phyloP scores from a whole-genome alignment of 2,113 vertebrate genomes.

The Atlantisia rogersi region DNA sequence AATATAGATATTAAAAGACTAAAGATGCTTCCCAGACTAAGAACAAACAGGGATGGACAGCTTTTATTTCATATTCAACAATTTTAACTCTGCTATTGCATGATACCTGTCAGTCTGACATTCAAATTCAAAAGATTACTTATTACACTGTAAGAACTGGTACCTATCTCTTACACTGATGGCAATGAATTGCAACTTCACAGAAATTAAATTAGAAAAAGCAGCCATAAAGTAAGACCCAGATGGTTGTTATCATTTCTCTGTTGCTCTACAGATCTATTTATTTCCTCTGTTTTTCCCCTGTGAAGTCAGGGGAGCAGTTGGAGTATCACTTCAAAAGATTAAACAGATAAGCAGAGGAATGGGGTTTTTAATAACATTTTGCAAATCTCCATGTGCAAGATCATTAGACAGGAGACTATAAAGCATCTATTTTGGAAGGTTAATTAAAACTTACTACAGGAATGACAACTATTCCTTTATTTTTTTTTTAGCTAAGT shows the following conservation, averaged over 20 bases:
- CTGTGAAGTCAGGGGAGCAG: neutral
- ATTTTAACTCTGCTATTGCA: neutral
- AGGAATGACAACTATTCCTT: neutral
- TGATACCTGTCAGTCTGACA: neutral
- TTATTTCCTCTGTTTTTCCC: neutral
- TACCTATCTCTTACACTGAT: neutral
- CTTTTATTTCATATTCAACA: neutral
- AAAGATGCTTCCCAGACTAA: neutral
- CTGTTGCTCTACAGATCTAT: neutral
- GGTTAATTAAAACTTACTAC: neutral
- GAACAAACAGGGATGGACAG: neutral
- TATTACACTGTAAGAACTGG: neutral
- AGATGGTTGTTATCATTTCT: neutral
- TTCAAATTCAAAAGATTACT: neutral
- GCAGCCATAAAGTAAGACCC: neutral
- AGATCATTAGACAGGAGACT: neutral
- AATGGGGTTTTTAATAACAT: fast-evolving
- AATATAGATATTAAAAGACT: neutral
- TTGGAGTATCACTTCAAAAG: neutral
- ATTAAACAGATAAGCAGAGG: neutral
- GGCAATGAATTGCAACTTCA: neutral
- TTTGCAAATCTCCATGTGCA: neutral
- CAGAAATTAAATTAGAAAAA: neutral
- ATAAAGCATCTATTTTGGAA: neutral
- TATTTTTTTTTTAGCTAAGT: neutral